Conservation (phyloP, 1,140 invertebrate genomes). For the Pseudomyrmex dendroicus region DNA sequence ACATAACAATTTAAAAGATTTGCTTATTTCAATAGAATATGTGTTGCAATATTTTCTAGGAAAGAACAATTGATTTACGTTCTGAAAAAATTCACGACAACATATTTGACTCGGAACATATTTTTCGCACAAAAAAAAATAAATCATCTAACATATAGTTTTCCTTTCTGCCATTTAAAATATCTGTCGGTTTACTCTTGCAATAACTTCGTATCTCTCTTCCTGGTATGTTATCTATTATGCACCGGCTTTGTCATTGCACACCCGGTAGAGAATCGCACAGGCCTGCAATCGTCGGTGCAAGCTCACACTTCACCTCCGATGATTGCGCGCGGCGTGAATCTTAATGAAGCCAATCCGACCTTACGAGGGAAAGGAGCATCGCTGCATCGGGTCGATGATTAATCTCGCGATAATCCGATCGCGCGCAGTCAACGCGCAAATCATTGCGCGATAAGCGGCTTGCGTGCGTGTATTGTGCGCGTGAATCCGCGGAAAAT, state of each 20-base stretch:
- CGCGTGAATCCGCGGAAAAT: conserved; percentile 45
- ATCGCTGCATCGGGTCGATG: conserved; percentile 17
- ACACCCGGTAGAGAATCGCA: background rate
- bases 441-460: conserved; percentile 52
- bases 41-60: background rate
- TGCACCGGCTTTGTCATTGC: conserved; percentile 14
- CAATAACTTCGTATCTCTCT: conserved; percentile 3
- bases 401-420: conserved; percentile 55
- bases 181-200: background rate
- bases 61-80: no score
- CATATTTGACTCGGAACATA: no score
- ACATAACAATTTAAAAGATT: background rate
- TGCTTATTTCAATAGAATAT: background rate
- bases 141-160: background rate
- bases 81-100: background rate
- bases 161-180: conserved; percentile 4
- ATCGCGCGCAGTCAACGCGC: conserved; percentile 33
- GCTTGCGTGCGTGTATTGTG: conserved; percentile 38
- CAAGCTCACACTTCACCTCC: conserved; percentile 19
- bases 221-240: conserved; percentile 8
- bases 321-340: conserved; percentile 1
- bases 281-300: background rate
- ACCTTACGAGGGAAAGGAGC: conserved; percentile 8
- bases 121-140: no score
- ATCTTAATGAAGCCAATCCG: conserved; percentile 33